Base-by-base conservation (phyloP, 2,797 vertebrate genomes). In the Pogoniulus pusillus region DNA sequence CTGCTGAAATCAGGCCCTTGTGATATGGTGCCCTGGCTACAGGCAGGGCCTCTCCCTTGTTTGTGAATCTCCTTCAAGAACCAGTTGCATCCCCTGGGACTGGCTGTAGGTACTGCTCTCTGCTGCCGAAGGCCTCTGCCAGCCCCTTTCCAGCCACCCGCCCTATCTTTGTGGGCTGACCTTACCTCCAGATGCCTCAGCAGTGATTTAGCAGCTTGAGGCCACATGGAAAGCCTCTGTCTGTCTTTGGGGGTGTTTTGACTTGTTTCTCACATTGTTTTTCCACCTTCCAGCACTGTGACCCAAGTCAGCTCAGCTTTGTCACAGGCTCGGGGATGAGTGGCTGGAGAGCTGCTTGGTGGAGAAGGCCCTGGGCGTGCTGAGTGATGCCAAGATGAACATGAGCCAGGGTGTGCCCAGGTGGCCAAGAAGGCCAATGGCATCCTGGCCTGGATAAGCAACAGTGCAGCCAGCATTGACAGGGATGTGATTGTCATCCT, bases 41-140 rank as follows among this genome's bases (percentile, higher is more conserved):
- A 51, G 85, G 23, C 79, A 59, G 51, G 39, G 18, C 75, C 39
- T 47, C 76, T 55, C 49, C 47, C 54, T 73, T 20, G 59, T 26
- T 20, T 6, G 20, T 24, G 60, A 45, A 34, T 70, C 47, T 65
- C 71, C 14, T 70, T 72, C 2, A 1, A 30, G 16, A 4, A 3
- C 68, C 73, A 26, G 76, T 80, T 54, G 4, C 34, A 63, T 47
- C 53, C n/a, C 57, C 11, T 4, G 73, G 85, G 27, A 35, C 37
- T 81, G 45, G 32, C 6, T 0, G 7, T 22, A 20, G 74, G 23
- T 5, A 4, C 6, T 0, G 0, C 37, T 70, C 13, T 27, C 51
- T n/a, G 10, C 49, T 10, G 17, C 22, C 5, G 59, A 14, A 30
- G 53, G n/a, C 26, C 70, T 51, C 14, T 59, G n/a, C 20, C 81